A percentile compares a stretch with the other conserved stretches of the same genome.
Evolutionary conservation across 2,888 invertebrate species (phyloP).

Genomic region (Pammene fasciana): DNA sequence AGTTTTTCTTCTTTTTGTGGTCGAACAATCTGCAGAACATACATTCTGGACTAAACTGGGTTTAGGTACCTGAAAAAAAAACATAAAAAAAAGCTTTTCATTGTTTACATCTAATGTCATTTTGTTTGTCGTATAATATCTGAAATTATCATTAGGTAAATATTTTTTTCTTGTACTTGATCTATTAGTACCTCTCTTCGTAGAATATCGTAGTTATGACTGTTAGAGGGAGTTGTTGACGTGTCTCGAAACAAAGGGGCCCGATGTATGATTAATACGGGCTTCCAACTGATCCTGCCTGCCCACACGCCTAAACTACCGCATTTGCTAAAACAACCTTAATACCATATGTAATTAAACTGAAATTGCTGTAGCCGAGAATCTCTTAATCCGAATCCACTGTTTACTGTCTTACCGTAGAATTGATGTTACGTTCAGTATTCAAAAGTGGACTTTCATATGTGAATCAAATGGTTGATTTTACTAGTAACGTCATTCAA

Average conservation of each 20-base stretch:
- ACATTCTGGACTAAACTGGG: not conserved
- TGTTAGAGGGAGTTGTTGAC: slow-evolving; percentile 54
- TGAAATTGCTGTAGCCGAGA: not conserved
- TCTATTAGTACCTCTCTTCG: not conserved
- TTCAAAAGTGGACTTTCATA: not conserved
- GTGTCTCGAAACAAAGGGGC: slow-evolving; percentile 68
- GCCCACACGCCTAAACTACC: slow-evolving; percentile 34
- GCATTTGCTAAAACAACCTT: slow-evolving; percentile 3
- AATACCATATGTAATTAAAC: not conserved
- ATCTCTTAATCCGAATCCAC: slow-evolving; percentile 1
- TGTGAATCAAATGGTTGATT: not conserved
- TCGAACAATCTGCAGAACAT: not conserved
- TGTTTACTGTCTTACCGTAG: not conserved
- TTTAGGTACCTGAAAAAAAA: slow-evolving; percentile 4
- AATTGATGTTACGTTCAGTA: not conserved
- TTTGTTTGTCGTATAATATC: not conserved
- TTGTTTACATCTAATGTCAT: not conserved
- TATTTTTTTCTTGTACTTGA: no score
- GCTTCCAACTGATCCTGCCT: slow-evolving; percentile 56
- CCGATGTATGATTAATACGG: slow-evolving; percentile 75
- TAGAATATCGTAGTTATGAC: slow-evolving; percentile 43
- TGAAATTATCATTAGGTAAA: no score
- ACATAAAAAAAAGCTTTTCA: not conserved
- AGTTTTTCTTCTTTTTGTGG: not conserved
- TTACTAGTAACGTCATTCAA: not conserved